Evolutionary conservation across 2,888 invertebrate species (phyloP).

Genomic region (Abrostola tripartita): DNA sequence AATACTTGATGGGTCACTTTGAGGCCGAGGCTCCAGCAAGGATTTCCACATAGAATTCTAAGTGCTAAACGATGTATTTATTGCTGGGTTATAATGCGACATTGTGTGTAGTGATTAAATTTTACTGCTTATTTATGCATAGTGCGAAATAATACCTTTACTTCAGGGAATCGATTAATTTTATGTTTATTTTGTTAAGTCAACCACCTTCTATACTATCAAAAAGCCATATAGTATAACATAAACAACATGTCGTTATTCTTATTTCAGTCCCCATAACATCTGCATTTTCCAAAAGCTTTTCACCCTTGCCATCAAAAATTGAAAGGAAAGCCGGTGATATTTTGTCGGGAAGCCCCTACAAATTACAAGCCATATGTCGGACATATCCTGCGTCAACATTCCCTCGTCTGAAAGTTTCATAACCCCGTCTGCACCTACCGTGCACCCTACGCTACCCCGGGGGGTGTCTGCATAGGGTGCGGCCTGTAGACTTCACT

Average conservation of each 20-base stretch:
- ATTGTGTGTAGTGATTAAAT: conserved; percentile 27
- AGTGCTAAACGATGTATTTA: conserved; percentile 40
- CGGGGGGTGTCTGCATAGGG: conserved; percentile 60
- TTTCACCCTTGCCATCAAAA: conserved; percentile 44
- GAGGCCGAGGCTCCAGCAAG: conserved; percentile 49
- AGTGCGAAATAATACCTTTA: neutral
- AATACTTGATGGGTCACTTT: conserved; percentile 49
- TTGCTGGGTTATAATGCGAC: conserved; percentile 22
- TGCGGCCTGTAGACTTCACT: conserved; percentile 54
- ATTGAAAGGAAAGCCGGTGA: conserved; percentile 44
- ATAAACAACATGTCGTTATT: neutral
- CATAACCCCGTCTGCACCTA: conserved; percentile 71
- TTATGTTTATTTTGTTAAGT: neutral
- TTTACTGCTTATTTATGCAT: conserved; percentile 4
- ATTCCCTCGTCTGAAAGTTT: conserved; percentile 73
- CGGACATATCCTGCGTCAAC: conserved; percentile 57
- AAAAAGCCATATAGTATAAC: neutral
- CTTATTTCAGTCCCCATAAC: neutral
- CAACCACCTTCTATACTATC: neutral
- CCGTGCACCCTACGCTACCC: conserved; percentile 49
- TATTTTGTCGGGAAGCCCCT: conserved; percentile 55
- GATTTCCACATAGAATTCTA: conserved; percentile 47
- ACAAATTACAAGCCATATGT: conserved; percentile 64
- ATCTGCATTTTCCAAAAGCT: conserved; percentile 22
- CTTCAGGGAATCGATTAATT: neutral